phyloP scores from a whole-genome alignment of 2,797 vertebrate genomes.

The Tenualosa thibaudeaui region DNA sequence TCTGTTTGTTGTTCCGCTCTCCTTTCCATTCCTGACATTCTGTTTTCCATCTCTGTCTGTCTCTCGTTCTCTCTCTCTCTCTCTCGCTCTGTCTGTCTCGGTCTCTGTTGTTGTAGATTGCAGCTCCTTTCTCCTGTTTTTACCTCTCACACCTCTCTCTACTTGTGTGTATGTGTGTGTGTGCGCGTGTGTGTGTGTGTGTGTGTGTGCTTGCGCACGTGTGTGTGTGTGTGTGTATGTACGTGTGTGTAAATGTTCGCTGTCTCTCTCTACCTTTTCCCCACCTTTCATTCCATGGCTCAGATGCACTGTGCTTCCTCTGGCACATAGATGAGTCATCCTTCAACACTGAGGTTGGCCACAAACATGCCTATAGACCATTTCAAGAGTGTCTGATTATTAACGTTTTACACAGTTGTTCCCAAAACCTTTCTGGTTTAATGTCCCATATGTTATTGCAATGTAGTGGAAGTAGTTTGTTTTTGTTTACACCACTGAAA shows the following conservation, averaged over 20 bases:
- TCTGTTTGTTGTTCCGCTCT: background rate
- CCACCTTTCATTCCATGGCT: background rate
- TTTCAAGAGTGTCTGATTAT: too few species aligned
- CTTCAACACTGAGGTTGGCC: background rate
- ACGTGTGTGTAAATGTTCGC: background rate
- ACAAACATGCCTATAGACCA: background rate
- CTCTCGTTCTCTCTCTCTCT: background rate
- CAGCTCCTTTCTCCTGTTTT: background rate
- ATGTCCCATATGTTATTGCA: too few species aligned
- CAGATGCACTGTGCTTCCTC: background rate
- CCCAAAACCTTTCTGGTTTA: too few species aligned
- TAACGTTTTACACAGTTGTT: too few species aligned
- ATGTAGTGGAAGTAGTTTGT: too few species aligned
- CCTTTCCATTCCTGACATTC: background rate
- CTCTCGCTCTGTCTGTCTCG: background rate
- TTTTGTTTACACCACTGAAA: too few species aligned
- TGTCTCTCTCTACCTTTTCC: background rate
- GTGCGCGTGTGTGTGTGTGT: background rate
- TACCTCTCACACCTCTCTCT: background rate
- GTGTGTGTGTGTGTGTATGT: background rate
- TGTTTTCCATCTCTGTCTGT: background rate
- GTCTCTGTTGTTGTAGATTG: background rate
- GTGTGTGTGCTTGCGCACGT: background rate
- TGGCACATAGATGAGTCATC: background rate
- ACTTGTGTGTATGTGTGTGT: background rate